Conservation (phyloP, 2,888 invertebrate genomes). For the Dysmachus trigonus region DNA sequence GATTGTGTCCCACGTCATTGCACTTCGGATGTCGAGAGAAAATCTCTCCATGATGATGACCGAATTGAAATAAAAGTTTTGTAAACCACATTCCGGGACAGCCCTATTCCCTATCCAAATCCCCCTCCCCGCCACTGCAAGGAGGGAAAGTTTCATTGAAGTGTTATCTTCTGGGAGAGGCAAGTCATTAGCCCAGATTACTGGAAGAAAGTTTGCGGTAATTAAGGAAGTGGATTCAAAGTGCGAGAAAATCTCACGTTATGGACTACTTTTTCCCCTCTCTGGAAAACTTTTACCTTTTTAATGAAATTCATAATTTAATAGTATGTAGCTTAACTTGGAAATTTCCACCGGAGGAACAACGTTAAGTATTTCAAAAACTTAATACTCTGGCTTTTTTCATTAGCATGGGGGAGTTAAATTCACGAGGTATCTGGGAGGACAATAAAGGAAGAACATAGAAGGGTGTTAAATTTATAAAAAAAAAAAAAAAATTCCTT, state of each 20-base stretch:
- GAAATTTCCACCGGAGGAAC: not conserved
- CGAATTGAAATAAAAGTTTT: constrained; percentile 18
- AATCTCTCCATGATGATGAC: constrained; percentile 4
- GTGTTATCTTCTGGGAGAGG: not conserved
- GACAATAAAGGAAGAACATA: not conserved
- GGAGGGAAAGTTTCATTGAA: not conserved
- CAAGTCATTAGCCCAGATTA: not conserved
- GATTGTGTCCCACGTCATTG: constrained; percentile 1
- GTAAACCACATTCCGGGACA: not conserved
- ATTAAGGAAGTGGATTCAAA: constrained; percentile 13
- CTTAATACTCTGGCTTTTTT: not conserved
- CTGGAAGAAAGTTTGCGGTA: not conserved
- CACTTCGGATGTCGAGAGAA: not conserved
- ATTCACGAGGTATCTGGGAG: too few relatives aligned
- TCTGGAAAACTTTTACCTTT: not conserved
- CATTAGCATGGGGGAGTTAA: not conserved
- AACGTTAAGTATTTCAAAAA: not conserved
- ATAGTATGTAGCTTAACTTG: not conserved
- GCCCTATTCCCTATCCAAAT: too few relatives aligned
- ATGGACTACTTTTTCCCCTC: not conserved
- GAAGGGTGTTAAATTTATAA: not conserved
- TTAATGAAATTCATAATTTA: not conserved
- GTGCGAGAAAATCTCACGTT: not conserved
- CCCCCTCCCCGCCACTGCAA: not conserved
- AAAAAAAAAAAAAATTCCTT: not conserved